These are phyloP conservation scores for Osmoderma eremita DNA, from an alignment of 2,888 invertebrate genomes.

Conservation along the genomic window DNA sequence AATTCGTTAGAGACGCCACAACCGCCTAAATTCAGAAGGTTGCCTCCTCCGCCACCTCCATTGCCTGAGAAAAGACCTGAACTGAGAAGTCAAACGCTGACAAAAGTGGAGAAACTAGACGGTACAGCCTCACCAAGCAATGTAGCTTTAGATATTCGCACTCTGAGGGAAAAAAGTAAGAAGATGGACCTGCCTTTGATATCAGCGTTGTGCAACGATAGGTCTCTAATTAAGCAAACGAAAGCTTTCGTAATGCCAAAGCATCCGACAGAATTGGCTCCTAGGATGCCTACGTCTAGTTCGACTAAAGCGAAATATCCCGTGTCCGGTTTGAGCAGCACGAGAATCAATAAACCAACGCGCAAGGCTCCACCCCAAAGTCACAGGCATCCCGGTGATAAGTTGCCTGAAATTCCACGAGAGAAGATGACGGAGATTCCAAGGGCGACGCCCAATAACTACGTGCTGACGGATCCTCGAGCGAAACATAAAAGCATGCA, in stretches of 20 bases:
- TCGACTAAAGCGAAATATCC: conserved; percentile 71
- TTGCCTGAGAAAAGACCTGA: conserved; percentile 57
- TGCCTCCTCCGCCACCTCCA: conserved; percentile 67
- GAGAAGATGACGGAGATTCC: conserved; percentile 60
- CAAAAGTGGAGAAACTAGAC: conserved; percentile 13
- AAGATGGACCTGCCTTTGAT: conserved; percentile 91
- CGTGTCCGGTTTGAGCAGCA: conserved; percentile 72
- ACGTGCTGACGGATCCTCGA: conserved; percentile 66
- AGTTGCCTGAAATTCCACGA: conserved; percentile 74
- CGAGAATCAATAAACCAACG: conserved; percentile 68
- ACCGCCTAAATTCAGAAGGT: conserved; percentile 66
- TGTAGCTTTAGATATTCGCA: conserved; percentile 77
- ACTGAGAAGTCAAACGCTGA: conserved; percentile 13
- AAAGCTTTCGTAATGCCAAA: conserved; percentile 86
- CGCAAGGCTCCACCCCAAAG: conserved; percentile 68
- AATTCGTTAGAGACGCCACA: conserved; percentile 73
- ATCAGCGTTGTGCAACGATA: conserved; percentile 92
- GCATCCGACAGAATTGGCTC: conserved; percentile 62
- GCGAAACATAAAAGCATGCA: conserved; percentile 63
- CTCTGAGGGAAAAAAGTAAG: conserved; percentile 87
- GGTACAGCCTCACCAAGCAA: conserved; percentile 8
- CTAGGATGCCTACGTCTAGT: conserved; percentile 54
- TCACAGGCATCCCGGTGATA: conserved; percentile 82
- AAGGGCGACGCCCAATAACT: conserved; percentile 76
- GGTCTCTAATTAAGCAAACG: conserved; percentile 87